Evolutionary conservation across 2,113 vertebrate genomes (phyloP).

Genomic region (Dicerorhinus sumatrensis): DNA sequence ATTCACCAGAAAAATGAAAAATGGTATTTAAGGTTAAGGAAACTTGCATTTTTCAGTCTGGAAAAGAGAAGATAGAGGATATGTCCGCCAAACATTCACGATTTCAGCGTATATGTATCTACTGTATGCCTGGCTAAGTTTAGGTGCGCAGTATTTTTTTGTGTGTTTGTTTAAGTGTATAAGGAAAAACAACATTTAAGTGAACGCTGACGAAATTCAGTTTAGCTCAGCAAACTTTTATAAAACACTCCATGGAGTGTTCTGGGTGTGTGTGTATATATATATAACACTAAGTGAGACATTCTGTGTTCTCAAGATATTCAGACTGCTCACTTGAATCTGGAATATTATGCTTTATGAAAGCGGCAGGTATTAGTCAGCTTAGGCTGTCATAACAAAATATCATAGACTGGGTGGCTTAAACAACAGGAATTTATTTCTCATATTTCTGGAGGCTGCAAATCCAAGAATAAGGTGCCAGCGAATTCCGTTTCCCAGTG

Average conservation of each 20-base stretch:
- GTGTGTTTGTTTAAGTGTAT: neutral
- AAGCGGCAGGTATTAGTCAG: neutral
- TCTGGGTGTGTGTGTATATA: neutral
- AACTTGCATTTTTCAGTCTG: neutral
- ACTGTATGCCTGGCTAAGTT: neutral
- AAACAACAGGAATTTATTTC: neutral
- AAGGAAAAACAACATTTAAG: neutral
- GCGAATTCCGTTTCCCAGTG: rapidly evolving
- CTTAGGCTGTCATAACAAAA: neutral
- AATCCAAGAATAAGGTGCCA: neutral
- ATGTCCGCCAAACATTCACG: neutral
- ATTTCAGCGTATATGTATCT: neutral
- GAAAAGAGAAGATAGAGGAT: neutral
- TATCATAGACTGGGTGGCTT: rapidly evolving
- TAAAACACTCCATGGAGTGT: neutral
- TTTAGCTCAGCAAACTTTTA: neutral
- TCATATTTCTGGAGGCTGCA: neutral
- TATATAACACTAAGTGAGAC: neutral
- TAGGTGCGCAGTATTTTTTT: neutral
- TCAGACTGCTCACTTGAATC: neutral
- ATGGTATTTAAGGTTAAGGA: neutral
- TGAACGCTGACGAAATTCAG: neutral
- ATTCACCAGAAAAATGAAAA: neutral
- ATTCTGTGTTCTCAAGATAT: neutral
- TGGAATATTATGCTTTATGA: neutral